Base-by-base conservation (phyloP, 64 coral and sea anemone species). In the Porites australiensis region DNA sequence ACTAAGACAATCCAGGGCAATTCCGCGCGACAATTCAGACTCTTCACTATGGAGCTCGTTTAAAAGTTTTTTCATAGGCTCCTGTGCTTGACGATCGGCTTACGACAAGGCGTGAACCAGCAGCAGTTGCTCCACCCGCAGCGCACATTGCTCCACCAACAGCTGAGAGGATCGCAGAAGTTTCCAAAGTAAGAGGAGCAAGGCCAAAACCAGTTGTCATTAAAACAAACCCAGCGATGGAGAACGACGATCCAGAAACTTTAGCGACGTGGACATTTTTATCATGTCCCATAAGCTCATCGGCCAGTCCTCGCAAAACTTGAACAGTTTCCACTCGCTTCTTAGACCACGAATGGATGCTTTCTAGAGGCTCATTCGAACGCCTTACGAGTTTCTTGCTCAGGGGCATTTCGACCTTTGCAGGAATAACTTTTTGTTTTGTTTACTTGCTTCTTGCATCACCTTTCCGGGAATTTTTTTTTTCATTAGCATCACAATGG, bases 241-340 rank as follows among this genome's bases (percentile, higher is more conserved):
- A 78, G n/a, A 46, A 19, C 2, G 75, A 78, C 19, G 75, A 78
- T 4, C 75, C 75, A 15, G 75, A 78, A 6, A 78, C 51, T 21
- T 78, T 78, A n/a, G 75, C 75, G 8, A 78, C 23, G 51, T 78
- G 75, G 18, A 78, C 75, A 78, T 78, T 78, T 19, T 58, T 78
- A 19, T 78, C 9, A 78, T 78, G 51, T 20, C 23, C 51, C 75
- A 78, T 57, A 55, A 78, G 75, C 18, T 78, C 75, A 19, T 78
- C 75, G 20, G 75, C 75, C 51, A 78, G 22, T 6, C 19, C 13
- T 78, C 75, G 75, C 75, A 78, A 55, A 64, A 13, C 61, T 78
- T 75, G 12, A 51, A 75, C 47, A 13, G 73, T 75, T 75, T 75
- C 73, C 48, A 12, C 44, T 13, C 73, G 46, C 19, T 49, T 75